Evolutionary conservation across 1,140 invertebrate species (phyloP), one percentile per base, ranked within the genome.

Genomic region (Drosophila pruinosa): DNA sequence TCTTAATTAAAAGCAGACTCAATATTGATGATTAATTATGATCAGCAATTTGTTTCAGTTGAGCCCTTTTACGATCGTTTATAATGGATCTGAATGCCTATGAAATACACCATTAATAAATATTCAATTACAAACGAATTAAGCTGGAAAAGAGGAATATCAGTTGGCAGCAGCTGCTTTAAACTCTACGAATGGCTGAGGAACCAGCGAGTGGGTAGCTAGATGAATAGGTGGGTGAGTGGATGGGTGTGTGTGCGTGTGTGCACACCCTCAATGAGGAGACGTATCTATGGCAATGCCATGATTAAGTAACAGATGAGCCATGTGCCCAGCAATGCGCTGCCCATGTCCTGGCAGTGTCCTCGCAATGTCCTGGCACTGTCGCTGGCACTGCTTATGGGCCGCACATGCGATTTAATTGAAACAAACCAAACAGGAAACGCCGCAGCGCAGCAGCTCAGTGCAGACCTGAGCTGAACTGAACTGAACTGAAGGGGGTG

Each of bases 361-460:
- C 38, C 72, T 47, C 72, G 56, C 31, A 31, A 28, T 64, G 59
- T 22, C 21, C 15, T 48, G 24, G 52, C 58, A 14, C 34, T 58
- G 48, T 34, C 14, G 22, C 31, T 21, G 28, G 22, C 24, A 38
- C 41, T 73, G 57, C 39, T 54, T 61, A 50, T 72, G 63, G 73
- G 62, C 50, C 82, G 82, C 82, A 88, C 83, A 86, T 86, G 78
- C 82, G 82, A 86, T 88, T 86, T 88, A 86, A 86, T 86, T 88
- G 83, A 88, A 88, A 86, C 78, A 73, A 86, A 88, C 81, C 82
- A 86, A 86, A 86, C 81, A 86, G 81, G 81, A 86, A 86, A 56
- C 81, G 77, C 53, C 69, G 41, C 73, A 71, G 39, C 21, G 19
- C 10, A 21, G 28, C 47, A 38, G 17, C 15, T 26, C 54, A 43